These are phyloP conservation scores for Amphipyra berbera DNA, from an alignment of 2,888 invertebrate species.

Conservation along the genomic window DNA sequence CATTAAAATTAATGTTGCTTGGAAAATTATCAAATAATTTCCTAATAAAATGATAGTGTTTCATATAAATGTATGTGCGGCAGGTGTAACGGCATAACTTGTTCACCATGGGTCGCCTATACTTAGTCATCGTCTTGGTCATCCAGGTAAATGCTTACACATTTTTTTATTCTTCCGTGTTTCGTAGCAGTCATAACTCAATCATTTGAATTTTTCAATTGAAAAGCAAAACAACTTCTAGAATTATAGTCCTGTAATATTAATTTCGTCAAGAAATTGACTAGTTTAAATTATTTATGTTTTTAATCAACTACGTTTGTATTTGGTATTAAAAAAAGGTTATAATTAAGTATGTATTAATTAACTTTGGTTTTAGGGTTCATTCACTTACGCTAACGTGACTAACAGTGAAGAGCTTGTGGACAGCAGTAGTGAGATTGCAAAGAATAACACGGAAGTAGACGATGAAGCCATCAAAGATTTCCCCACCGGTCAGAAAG, in stretches of 20 bases:
- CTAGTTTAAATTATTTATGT: no score
- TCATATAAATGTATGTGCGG: slow-evolving; percentile 69
- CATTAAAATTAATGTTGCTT: slow-evolving; percentile 50
- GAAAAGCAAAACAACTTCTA: background rate
- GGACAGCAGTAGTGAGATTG: slow-evolving; percentile 52
- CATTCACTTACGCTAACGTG: slow-evolving; percentile 66
- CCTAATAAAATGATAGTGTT: slow-evolving; percentile 70
- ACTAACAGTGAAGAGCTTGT: slow-evolving; percentile 55
- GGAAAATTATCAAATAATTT: slow-evolving; percentile 66
- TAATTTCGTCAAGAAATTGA: background rate
- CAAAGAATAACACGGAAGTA: slow-evolving; percentile 55
- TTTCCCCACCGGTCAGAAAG: slow-evolving; percentile 63
- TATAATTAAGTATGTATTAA: no score
- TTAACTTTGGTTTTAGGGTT: slow-evolving; percentile 67
- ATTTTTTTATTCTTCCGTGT: slow-evolving; percentile 13
- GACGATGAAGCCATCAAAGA: slow-evolving; percentile 64
- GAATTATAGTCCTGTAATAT: background rate
- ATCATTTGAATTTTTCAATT: slow-evolving; percentile 3
- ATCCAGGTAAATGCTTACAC: slow-evolving; percentile 75
- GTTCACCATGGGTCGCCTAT: slow-evolving; percentile 76
- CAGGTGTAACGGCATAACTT: slow-evolving; percentile 54
- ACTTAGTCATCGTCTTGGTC: slow-evolving; percentile 76
- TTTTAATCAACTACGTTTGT: no score
- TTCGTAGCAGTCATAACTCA: background rate
- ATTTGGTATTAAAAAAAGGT: no score